phyloP scores from a whole-genome alignment of 2,888 invertebrate species.

The Deilephila porcellus region DNA sequence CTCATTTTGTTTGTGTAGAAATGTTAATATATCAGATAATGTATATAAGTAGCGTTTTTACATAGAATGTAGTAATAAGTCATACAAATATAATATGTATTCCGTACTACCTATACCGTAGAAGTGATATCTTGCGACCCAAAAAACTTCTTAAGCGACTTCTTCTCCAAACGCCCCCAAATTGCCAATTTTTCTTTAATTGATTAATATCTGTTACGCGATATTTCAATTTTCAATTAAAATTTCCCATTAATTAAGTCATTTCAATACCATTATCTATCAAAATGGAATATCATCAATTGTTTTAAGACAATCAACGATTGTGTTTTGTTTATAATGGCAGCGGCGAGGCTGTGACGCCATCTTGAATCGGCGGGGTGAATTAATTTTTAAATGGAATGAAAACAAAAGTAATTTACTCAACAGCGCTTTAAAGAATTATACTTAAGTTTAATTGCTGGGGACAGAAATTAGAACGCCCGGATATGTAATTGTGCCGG shows the following conservation, averaged over 20 bases:
- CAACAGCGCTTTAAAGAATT: not conserved
- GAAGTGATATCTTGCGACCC: too few species aligned
- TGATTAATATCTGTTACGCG: too few species aligned
- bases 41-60: too few species aligned
- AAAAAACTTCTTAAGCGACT: too few species aligned
- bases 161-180: too few species aligned
- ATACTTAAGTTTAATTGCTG: not conserved
- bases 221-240: too few species aligned
- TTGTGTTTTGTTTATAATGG: not conserved
- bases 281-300: not conserved
- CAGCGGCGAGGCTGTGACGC: not conserved
- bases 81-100: too few species aligned
- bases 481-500: not conserved
- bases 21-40: too few species aligned
- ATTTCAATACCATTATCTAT: not conserved
- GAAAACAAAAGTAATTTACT: constrained; percentile 15
- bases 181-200: too few species aligned
- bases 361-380: not conserved
- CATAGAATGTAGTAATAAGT: too few species aligned
- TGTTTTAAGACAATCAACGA: constrained; percentile 11
- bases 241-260: not conserved
- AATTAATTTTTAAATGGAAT: constrained; percentile 15
- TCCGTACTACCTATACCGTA: too few species aligned
- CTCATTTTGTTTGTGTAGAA: too few species aligned
- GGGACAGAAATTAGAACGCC: not conserved